Evolutionary conservation across 2,888 invertebrate genomes (phyloP).

Genomic region (Cosmopolites sordidus): DNA sequence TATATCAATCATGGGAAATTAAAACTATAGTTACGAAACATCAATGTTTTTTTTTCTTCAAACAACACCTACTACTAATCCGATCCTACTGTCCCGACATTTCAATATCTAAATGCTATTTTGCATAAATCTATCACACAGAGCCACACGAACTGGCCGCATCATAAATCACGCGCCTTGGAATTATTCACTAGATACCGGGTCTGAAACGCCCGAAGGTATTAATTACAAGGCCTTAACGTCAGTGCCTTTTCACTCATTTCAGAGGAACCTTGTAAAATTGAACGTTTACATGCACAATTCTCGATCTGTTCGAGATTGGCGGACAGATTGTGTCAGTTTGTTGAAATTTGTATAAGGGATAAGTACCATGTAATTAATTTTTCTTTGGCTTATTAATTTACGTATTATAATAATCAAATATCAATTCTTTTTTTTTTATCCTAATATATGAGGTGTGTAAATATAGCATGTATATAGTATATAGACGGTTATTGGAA

Average conservation of each 20-base stretch:
- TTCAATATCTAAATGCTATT: not conserved
- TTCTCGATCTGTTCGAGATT: constrained; percentile 15
- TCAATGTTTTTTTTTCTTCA: too few species aligned
- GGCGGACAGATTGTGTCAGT: constrained; percentile 12
- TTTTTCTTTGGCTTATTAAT: constrained; percentile 3
- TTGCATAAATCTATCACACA: constrained; percentile 1
- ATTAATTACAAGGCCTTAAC: constrained; percentile 17
- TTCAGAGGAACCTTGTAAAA: constrained; percentile 22
- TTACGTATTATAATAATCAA: too few species aligned
- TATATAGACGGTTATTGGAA: too few species aligned
- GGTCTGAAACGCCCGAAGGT: constrained; percentile 7
- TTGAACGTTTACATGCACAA: constrained; percentile 15
- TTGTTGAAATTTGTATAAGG: constrained; percentile 11
- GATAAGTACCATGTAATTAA: constrained; percentile 6
- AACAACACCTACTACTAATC: too few species aligned
- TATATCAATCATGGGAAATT: too few species aligned
- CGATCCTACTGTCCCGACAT: too few species aligned
- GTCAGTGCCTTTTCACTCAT: constrained; percentile 21
- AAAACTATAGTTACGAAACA: too few species aligned
- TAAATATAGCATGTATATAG: too few species aligned
- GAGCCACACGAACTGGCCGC: constrained; percentile 2
- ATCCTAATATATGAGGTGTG: too few species aligned
- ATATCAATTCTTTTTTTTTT: too few species aligned
- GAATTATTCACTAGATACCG: constrained; percentile 10
- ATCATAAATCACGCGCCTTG: constrained; percentile 20